Evolutionary conservation across 2,888 invertebrate genomes (phyloP), one percentile per base, ranked within the genome.

Genomic region (Conus canariensis): DNA sequence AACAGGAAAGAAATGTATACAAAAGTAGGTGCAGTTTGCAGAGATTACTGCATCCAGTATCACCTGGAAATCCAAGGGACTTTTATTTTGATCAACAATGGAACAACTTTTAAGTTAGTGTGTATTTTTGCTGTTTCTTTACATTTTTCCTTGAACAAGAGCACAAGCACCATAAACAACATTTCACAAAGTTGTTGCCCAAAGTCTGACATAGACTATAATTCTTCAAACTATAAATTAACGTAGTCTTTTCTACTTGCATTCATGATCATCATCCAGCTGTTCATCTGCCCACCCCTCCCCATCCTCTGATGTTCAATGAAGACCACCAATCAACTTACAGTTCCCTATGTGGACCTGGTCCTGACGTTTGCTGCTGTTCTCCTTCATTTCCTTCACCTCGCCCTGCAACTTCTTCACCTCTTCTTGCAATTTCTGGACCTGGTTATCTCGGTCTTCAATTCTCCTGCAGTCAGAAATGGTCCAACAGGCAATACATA

Each of bases 341-440:
- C 45, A 45, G 45, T 45, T 45, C 2, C 45, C 45, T 45, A 45
- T 45, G 45, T 4, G 45, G 45, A 14, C 64, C 80, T 90, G 74
- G 70, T 91, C 90, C 88, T 91, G 88, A 30, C 93, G 82, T 80
- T 92, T 96, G 77, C 98, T 98, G 91, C 98, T 96, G 60, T 98
- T 97, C 92, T 98, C 97, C 96, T 98, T 98, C 94, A 99, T 97
- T 94, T 99, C 98, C 94, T 98, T 98, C 82, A 99, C 97, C 97
- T 98, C 98, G 93, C 98, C 97, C 95, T 98, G 98, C 96, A 98
- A 97, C 94, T 99, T 93, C n/a, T 92, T 90, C 80, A 80, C 1
- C 56, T 83, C 82, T 22, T 83, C 82, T 83, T 83, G 58, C 82
- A 83, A 25, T 25, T 83, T 83, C 56, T 58, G 58, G 19, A 95